A percentile compares a stretch with the other conserved stretches of the same genome.
Conservation (phyloP, 2,888 invertebrate genomes). For the Chymomyza fuscimana region DNA sequence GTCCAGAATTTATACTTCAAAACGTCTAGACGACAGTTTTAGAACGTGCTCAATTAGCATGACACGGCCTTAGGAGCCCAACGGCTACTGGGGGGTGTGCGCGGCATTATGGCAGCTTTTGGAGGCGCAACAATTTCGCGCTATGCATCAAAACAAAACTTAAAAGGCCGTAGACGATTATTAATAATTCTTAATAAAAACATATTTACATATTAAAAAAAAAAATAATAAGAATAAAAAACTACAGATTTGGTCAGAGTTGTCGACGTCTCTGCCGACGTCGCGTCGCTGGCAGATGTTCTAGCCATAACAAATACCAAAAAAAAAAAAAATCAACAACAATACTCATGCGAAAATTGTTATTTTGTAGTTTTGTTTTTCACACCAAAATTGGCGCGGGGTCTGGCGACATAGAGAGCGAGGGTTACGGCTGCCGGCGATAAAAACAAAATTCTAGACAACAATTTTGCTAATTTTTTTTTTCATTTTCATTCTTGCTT, state of each 20-base stretch:
- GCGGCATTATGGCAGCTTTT: background rate
- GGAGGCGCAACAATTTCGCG: background rate
- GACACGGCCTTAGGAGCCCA: constrained; percentile 19
- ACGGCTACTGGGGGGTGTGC: background rate
- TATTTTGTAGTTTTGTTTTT: constrained; percentile 49
- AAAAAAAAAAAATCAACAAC: constrained; percentile 23
- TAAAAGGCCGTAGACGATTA: constrained; percentile 20
- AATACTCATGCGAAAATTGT: constrained; percentile 56
- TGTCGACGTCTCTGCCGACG: constrained; percentile 4
- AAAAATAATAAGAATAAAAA: background rate
- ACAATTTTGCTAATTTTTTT: constrained; percentile 35
- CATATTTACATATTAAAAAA: background rate
- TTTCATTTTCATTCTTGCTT: constrained; percentile 23
- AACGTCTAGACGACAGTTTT: constrained; percentile 68
- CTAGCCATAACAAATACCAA: constrained; percentile 16
- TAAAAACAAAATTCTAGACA: constrained; percentile 47
- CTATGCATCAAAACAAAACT: constrained; percentile 24
- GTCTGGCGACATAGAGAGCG: constrained; percentile 11
- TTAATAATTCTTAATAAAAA: constrained; percentile 47
- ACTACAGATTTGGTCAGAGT: constrained; percentile 27
- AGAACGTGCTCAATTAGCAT: constrained; percentile 68
- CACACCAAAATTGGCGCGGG: constrained; percentile 41
- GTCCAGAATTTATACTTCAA: constrained; percentile 66
- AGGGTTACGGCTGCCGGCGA: constrained; percentile 29
- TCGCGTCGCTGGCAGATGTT: constrained; percentile 5